Evolutionary conservation across 2,888 invertebrate genomes (phyloP), one percentile per base, ranked within the genome.

Genomic region (Shargacucullia verbasci): DNA sequence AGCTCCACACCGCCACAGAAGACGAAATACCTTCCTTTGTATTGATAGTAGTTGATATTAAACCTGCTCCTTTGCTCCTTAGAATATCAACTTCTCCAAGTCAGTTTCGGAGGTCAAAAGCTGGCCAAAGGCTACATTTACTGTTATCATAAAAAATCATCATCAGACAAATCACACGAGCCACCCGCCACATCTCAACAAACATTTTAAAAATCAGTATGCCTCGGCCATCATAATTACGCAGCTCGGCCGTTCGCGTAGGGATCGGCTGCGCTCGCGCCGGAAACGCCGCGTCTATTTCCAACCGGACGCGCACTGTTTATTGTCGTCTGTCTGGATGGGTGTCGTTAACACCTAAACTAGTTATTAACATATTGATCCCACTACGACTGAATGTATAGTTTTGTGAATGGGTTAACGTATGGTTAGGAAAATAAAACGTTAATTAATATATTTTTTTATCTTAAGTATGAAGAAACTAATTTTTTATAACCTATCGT

Each of bases 261-360:
- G 57, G 39, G 71, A 53, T 65, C 67, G 67, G 75, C 27, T 74
- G 76, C 77, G 78, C 80, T 57, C 56, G 79, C 82, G 82, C 89
- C 89, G 91, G 91, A 92, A 91, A 85, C 86, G 81, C 81, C 73
- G 79, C 85, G 90, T 92, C 93, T 92, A 92, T 93, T 91, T 88
- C 90, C 79, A 87, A 89, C 92, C 91, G 92, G 93, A 93, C 87
- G 90, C 83, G 85, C 80, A 85, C 85, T 88, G 89, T 90, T 89
- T 89, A 89, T 87, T 87, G 90, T 89, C 88, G 88, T 84, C 87
- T 83, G 89, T 87, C 86, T 85, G 78, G 76, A 74, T 74, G 78
- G 78, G 81, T 84, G 89, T 89, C 90, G 89, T 90, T 91, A 88
- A 85, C 91, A 87, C 89, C 88, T 87, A 82, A 81, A 83, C 78